A percentile compares a stretch with the other conserved stretches of the same genome.
phyloP scores from a whole-genome alignment of 2,797 vertebrate genomes.

The Gymnodraco acuticeps region DNA sequence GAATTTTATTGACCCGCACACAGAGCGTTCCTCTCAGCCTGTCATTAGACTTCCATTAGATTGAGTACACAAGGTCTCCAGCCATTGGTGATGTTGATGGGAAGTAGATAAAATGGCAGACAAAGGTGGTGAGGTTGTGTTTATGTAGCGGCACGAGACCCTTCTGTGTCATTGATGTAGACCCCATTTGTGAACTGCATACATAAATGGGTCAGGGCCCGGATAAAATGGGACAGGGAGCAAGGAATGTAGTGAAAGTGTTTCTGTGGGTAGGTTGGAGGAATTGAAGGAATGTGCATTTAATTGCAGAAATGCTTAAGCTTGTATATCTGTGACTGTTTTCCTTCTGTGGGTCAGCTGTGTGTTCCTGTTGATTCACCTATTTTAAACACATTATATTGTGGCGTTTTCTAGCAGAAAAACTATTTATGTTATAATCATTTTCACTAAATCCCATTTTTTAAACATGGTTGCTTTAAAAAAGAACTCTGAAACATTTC shows the following conservation, averaged over 20 bases:
- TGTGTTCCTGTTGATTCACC: not conserved
- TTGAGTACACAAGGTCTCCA: not conserved
- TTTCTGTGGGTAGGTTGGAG: not conserved
- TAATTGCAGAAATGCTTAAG: not conserved
- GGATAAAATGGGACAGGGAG: constrained; percentile 44
- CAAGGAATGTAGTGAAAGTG: not conserved
- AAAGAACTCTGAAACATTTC: not conserved
- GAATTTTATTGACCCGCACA: not conserved
- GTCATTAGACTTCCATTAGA: not conserved
- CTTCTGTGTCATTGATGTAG: not conserved
- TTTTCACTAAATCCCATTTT: not conserved
- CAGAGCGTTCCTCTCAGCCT: not conserved
- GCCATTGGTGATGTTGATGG: not conserved
- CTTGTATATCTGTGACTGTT: not conserved
- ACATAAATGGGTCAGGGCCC: constrained; percentile 52
- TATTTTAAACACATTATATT: not conserved
- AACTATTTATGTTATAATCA: not conserved
- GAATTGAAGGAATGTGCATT: not conserved
- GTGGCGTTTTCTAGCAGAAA: not conserved
- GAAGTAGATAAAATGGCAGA: constrained; percentile 4
- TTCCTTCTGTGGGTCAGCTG: not conserved
- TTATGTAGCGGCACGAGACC: constrained; percentile 5
- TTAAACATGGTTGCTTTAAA: no score
- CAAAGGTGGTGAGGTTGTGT: constrained; percentile 18
- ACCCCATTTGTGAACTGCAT: constrained; percentile 18